Evolutionary conservation across 2,888 invertebrate genomes (phyloP), one percentile per base, ranked within the genome.

Genomic region (Stenodera caucasica): DNA sequence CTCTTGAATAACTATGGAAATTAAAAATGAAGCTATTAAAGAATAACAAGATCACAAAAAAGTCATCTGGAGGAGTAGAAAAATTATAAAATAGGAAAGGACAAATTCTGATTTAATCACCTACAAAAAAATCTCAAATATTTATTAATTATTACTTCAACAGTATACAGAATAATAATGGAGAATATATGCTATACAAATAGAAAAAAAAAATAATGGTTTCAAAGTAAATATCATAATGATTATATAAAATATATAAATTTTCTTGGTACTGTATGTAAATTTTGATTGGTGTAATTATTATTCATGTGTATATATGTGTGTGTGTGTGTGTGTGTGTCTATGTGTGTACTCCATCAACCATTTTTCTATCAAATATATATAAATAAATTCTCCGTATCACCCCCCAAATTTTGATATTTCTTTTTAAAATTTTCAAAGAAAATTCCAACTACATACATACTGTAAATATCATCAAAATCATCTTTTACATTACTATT

Each of bases 381-480:
- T n/a, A n/a, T n/a, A n/a, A n/a, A 45, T 45, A 45, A 45, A 45
- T 45, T 45, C 45, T 45, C 37, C 37, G 15, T 15, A 8, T 37
- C 45, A 45, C 21, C 18, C 45, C 45, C 45, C 12, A 8, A 35
- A n/a, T 21, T 9, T 21, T 45, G 18, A 11, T 21, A 9, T 8
- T 11, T 32, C 11, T 32, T 45, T 15, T 37, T 8, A 21, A 21
- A 11, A 21, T 11, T 11, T n/a, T 0, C 14, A 35, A 35, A 15
- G 35, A 35, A 11, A 15, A 66, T 61, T 62, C 64, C n/a, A n/a
- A 65, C 66, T 66, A 67, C 64, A 68, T 58, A 70, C 70, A 70
- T 35, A 64, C 65, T 70, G 74, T 72, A 74, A 75, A 74, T 75
- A 74, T 72, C 74, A 72, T 74, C 72, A 70, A 73, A 75, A 76